Evolutionary conservation across 1,140 invertebrate genomes (phyloP).

Genomic region (Drosophila lacertosa): DNA sequence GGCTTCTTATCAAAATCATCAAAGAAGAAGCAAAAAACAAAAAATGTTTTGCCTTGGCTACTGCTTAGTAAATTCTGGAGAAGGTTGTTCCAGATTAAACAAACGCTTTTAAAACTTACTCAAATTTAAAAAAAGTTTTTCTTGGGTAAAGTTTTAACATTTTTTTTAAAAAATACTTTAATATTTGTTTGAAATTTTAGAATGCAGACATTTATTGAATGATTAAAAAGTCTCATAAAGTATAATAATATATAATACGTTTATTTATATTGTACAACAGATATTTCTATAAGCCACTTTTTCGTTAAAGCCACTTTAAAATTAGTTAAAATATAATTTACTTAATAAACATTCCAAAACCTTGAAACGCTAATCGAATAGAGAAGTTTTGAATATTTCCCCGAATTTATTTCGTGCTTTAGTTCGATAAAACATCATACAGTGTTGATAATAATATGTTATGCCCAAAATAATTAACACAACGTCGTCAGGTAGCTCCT

Average conservation of each 20-base stretch:
- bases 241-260: too few relatives aligned
- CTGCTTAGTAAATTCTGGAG: not conserved
- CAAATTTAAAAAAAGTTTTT: not conserved
- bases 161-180: not conserved
- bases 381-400: too few relatives aligned
- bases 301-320: too few relatives aligned
- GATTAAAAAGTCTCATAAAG: too few relatives aligned
- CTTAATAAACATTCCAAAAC: too few relatives aligned
- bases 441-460: not conserved
- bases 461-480: slow-evolving; percentile 13
- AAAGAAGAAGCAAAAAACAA: slow-evolving; percentile 7
- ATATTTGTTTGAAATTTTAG: too few relatives aligned
- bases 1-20: slow-evolving; percentile 42
- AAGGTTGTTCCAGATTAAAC: not conserved
- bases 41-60: slow-evolving; percentile 19
- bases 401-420: too few relatives aligned
- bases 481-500: slow-evolving; percentile 5
- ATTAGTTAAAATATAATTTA: too few relatives aligned
- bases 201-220: too few relatives aligned
- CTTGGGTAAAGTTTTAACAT: not conserved
- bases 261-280: too few relatives aligned
- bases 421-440: not conserved
- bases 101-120: not conserved
- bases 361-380: too few relatives aligned
- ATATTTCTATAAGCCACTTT: too few relatives aligned